Base-by-base conservation (phyloP, 2,888 invertebrate genomes). In the Polydrusus cervinus region DNA sequence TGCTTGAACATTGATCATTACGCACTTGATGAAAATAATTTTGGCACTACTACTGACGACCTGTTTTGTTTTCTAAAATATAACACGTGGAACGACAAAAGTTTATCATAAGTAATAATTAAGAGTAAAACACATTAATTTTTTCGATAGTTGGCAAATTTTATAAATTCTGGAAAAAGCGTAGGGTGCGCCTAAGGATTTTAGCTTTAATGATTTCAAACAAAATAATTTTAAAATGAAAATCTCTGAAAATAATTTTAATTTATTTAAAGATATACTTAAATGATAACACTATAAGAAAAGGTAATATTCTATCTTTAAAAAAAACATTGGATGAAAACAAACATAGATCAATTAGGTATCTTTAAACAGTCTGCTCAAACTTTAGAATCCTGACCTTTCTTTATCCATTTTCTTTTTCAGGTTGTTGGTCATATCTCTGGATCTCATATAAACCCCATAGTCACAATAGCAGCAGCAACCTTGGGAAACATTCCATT, bases 401-500 rank as follows among this genome's bases (percentile, higher is more conserved):
- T n/a, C n/a, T n/a, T 34, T 7, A 34, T 34, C 1, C 10, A 10
- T 34, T 34, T 25, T 20, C 40, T 47, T 80, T 88, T 88, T 64
- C 87, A 92, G 90, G 91, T 91, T 74, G 92, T 94, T 78, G 94
- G 93, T 6, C 94, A 94, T 83, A 89, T 95, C 55, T 94, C 94
- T 38, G 94, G 93, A 49, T 92, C 93, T 0, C 94, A 93, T 82
- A 88, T 95, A 82, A 95, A 95, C 85, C 95, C 95, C 0, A 90
- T 92, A 0, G 92, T 95, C 0, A 93, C 94, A 0, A 85, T 93
- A n/a, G 92, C 92, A 0, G 90, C 93, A 0, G 88, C 91, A 3
- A 86, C 92, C n/a, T 88, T 91, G 82, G 92, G 92, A 0, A 86
- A 88, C 45, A 89, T 90, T 74, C 88, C 91, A 2, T 81, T 91